Evolutionary conservation across 2,797 vertebrate species (phyloP).

Genomic region (Hapalemur alaotrensis): DNA sequence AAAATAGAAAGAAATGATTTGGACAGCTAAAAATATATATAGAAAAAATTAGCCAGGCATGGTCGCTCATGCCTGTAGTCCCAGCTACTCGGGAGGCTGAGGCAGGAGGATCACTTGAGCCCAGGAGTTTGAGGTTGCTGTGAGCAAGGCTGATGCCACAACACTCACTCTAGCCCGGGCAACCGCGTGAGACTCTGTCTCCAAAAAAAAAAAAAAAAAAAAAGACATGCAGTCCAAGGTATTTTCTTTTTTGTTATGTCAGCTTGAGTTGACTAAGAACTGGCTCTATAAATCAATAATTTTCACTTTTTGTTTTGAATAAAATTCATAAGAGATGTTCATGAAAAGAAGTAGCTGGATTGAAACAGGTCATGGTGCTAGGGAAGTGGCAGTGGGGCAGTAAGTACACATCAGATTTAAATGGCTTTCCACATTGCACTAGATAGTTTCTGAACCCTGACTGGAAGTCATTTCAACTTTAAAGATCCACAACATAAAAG

Average conservation of each 20-base stretch:
- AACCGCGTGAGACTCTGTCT: no score
- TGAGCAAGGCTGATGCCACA: no score
- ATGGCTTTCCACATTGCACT: constrained; percentile 53
- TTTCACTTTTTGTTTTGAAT: constrained; percentile 37
- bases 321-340: background rate
- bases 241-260: background rate
- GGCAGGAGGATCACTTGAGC: no score
- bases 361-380: constrained; percentile 29
- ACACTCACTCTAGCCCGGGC: no score
- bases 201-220: no score
- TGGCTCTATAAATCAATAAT: background rate
- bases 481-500: constrained; percentile 69
- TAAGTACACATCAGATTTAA: constrained; percentile 41
- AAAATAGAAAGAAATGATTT: no score
- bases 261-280: background rate
- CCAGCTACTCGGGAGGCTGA: no score
- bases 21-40: no score
- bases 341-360: background rate
- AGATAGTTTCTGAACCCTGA: constrained; percentile 60
- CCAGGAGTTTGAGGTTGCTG: no score
- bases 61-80: no score
- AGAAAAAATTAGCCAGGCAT: no score
- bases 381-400: background rate
- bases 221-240: background rate
- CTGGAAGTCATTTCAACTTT: constrained; percentile 73